Evolutionary conservation across 2,888 invertebrate species (phyloP).

Genomic region (Caenorhabditis virilis): DNA sequence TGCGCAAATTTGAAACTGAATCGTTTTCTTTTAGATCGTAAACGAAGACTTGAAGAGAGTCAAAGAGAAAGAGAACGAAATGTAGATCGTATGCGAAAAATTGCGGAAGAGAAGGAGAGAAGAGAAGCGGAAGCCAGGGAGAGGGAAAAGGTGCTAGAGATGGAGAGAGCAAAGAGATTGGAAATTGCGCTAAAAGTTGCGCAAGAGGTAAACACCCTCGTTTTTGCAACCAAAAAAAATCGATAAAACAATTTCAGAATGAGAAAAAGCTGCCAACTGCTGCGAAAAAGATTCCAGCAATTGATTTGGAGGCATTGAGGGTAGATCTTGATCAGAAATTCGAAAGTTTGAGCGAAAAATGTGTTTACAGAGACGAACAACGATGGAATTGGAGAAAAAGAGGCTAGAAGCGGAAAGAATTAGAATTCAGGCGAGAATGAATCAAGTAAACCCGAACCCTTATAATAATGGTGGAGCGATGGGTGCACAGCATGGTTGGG

Average conservation of each 20-base stretch:
- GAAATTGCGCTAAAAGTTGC: not conserved
- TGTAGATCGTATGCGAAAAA: not conserved
- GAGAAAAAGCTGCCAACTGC: too few species aligned
- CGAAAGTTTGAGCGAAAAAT: not conserved
- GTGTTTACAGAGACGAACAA: not conserved
- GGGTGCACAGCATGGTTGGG: not conserved
- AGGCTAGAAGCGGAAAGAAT: not conserved
- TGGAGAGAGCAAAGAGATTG: not conserved
- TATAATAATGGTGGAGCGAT: too few species aligned
- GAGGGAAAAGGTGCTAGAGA: not conserved
- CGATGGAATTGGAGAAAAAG: not conserved
- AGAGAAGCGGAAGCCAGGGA: not conserved
- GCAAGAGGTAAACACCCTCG: constrained; percentile 1
- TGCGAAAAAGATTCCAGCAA: not conserved
- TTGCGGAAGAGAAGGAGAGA: not conserved
- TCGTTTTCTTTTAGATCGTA: not conserved
- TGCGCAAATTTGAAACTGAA: too few species aligned
- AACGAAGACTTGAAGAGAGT: not conserved
- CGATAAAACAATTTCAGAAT: too few species aligned
- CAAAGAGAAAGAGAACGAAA: not conserved
- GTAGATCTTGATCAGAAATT: not conserved
- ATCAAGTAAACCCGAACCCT: too few species aligned
- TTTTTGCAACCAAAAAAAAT: too few species aligned
- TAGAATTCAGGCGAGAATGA: not conserved
- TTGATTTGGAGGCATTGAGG: not conserved